Base-by-base conservation (phyloP, 1,140 invertebrate species). In the Coptotermes formosanus region DNA sequence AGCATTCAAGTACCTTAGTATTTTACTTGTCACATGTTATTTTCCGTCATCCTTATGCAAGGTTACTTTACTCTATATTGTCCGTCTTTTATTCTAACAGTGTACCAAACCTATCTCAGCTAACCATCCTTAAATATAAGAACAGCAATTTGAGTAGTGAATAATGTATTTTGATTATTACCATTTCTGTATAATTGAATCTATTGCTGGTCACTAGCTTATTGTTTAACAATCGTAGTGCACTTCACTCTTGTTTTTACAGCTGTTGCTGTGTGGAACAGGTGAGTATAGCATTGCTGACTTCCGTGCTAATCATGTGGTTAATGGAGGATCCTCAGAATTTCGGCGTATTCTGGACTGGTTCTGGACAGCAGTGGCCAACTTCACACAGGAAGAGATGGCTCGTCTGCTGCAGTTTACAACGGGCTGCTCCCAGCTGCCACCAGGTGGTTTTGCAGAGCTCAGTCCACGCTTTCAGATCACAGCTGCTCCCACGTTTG, bases 281-380 rank as follows among this genome's bases (percentile, higher is more conserved):
- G 97, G 96, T n/a, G 96, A 98, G 89, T 97, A 98, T 91, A 97
- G 95, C 87, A 95, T 98, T 84, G 93, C 96, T 25, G 97, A 99
- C 92, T 95, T 98, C 91, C 95, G 96, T 88, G 94, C 95, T 19
- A 95, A 98, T 92, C 96, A 98, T 90, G 94, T 96, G 87, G 94
- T 97, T 30, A 96, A 95, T 89, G 97, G 97, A 23, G 94, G 94
- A 85, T 97, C 96, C 1, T 92, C 95, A 0, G 96, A 97, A 89
- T 98, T 98, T 91, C 92, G 95, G 64, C 94, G 96, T 85, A 95
- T 98, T 75, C 91, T 98, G 32, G 95, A 95, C 87, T 98, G 97
- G 97, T 98, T 98, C 91, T 99, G 97, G 98, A 97, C 97, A 7
- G 96, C 97, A 82, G 95, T 98, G 32, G 95, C 95, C 87, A 97